Conservation (phyloP, 2,797 vertebrate genomes). For the Rhodeus uyekii region DNA sequence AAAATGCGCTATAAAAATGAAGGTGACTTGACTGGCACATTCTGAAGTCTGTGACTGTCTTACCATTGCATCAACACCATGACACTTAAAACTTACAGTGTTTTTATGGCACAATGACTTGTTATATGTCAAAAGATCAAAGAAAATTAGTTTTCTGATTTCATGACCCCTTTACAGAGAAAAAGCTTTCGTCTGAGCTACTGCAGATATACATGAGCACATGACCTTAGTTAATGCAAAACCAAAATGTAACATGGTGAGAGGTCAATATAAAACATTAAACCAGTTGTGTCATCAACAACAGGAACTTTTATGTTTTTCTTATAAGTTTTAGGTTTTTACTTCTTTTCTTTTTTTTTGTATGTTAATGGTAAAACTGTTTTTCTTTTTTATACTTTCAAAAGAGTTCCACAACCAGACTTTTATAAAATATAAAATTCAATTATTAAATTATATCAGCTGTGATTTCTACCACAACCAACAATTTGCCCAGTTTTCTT, state of each 20-base stretch:
- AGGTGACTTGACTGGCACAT: no score
- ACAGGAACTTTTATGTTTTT: not conserved
- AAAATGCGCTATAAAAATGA: no score
- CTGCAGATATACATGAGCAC: constrained; percentile 8
- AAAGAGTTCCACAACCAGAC: not conserved
- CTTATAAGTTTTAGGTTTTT: not conserved
- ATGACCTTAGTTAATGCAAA: constrained; percentile 32
- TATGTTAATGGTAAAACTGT: not conserved
- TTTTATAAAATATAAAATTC: not conserved
- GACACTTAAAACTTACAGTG: not conserved
- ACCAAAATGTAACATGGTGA: constrained; percentile 3
- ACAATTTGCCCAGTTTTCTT: not conserved
- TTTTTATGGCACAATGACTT: constrained; percentile 1
- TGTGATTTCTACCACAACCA: not conserved
- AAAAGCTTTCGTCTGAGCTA: not conserved
- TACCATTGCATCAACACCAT: no score
- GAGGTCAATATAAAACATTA: constrained; percentile 8
- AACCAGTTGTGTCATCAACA: not conserved
- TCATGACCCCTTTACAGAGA: constrained; percentile 11
- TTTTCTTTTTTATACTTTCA: not conserved
- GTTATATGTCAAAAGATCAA: not conserved
- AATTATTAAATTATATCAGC: not conserved
- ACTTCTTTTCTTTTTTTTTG: not conserved
- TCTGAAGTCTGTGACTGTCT: no score
- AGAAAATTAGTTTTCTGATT: not conserved